Evolutionary conservation across 2,797 vertebrate species (phyloP).

Genomic region (Natrix natrix): DNA sequence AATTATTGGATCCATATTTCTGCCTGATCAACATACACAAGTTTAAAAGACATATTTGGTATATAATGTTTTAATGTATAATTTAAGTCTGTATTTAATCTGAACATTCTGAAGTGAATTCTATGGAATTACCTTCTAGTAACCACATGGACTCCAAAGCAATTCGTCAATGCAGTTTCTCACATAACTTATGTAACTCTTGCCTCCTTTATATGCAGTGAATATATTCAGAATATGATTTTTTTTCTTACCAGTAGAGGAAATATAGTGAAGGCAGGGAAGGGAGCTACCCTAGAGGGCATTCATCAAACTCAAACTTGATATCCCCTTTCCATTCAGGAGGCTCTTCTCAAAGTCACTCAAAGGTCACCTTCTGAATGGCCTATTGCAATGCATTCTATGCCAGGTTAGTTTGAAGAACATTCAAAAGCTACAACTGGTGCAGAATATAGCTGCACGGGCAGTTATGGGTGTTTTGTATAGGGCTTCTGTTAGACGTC

Average conservation of each 20-base stretch:
- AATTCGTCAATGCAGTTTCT: not conserved
- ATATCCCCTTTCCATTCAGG: not conserved
- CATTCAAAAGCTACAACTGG: not conserved
- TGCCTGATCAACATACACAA: not conserved
- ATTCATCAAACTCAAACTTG: not conserved
- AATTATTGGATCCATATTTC: conserved; percentile 2
- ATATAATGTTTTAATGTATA: not conserved
- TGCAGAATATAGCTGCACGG: not conserved
- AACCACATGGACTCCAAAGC: not conserved
- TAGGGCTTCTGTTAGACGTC: not conserved
- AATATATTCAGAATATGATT: not conserved
- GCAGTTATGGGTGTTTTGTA: not conserved
- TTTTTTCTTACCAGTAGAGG: not conserved
- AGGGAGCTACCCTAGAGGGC: not conserved
- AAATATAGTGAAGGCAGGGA: not conserved
- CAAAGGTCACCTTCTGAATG: not conserved
- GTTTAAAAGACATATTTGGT: conserved; percentile 5
- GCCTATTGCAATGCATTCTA: not conserved
- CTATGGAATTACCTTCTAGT: not conserved
- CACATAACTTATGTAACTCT: not conserved
- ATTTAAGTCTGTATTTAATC: conserved; percentile 4
- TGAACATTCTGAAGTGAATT: conserved; percentile 4
- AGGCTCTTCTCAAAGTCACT: not conserved
- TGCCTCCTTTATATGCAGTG: not conserved
- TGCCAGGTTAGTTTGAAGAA: not conserved